Conservation (phyloP, 2,113 vertebrate species). For the Amphilophus citrinellus region DNA sequence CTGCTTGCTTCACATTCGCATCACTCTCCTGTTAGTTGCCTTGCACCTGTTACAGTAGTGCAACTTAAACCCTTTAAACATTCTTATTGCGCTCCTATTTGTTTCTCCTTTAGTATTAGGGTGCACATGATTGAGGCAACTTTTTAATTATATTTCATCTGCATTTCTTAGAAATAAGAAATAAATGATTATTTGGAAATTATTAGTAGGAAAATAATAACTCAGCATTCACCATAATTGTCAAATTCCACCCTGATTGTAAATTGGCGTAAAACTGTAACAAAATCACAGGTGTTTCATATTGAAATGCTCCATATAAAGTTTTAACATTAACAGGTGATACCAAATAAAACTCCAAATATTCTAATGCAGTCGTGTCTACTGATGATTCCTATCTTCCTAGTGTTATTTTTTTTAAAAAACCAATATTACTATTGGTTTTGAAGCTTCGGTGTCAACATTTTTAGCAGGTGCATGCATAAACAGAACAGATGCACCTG, state of each 20-base stretch:
- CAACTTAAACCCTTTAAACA: not conserved
- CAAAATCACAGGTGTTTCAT: not conserved
- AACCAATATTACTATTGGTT: not conserved
- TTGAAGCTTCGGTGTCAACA: not conserved
- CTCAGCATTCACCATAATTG: not conserved
- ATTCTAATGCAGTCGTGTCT: not conserved
- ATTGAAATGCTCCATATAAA: not conserved
- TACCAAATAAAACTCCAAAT: not conserved
- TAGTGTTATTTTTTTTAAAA: not conserved
- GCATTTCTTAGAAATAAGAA: not conserved
- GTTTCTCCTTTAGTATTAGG: not conserved
- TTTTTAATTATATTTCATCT: slow-evolving; percentile 2
- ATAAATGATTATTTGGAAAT: too few species aligned
- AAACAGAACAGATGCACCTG: not conserved
- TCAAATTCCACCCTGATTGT: not conserved
- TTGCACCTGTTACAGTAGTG: slow-evolving; percentile 1
- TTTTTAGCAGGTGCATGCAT: not conserved
- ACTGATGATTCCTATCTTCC: not conserved
- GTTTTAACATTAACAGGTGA: not conserved
- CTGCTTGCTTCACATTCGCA: slow-evolving; percentile 45
- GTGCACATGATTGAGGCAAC: not conserved
- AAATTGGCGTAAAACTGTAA: not conserved
- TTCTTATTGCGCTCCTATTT: not conserved
- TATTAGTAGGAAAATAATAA: not conserved
- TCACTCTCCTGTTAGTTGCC: slow-evolving; percentile 21